Conservation (phyloP, 1,140 invertebrate species). For the Bombus waltoni region DNA sequence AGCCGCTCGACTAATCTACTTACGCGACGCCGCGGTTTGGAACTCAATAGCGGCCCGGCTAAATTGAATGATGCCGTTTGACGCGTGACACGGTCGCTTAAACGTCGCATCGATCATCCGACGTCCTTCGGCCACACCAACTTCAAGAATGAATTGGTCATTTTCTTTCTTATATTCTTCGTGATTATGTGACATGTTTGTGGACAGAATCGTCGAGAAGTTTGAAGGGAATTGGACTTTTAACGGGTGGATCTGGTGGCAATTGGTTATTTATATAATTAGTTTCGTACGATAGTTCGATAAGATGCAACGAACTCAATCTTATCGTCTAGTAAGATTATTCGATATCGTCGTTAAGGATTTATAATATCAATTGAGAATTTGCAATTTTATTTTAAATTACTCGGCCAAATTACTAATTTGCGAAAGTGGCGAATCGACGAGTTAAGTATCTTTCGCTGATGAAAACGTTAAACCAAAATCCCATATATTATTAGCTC, state of each 20-base stretch:
- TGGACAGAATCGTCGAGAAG: neutral
- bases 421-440: no score
- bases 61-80: conserved; percentile 34
- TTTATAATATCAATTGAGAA: no score
- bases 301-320: no score
- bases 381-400: no score
- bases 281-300: no score
- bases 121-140: neutral
- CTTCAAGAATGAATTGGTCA: neutral
- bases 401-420: no score
- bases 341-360: no score
- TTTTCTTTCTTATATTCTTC: neutral
- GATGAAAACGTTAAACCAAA: no score
- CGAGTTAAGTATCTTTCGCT: neutral
- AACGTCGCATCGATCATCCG: conserved; percentile 29
- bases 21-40: neutral
- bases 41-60: conserved; percentile 4
- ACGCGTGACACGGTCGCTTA: conserved; percentile 19
- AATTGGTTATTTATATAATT: no score
- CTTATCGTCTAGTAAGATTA: no score
- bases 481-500: neutral
- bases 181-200: neutral
- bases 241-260: no score
- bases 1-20: conserved; percentile 12
- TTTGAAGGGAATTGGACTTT: neutral